Percentiles rank a stretch among this genome's conserved stretches.
These are phyloP conservation scores for Euphydryas editha DNA, from an alignment of 2,888 invertebrate genomes.

Conservation along the genomic window DNA sequence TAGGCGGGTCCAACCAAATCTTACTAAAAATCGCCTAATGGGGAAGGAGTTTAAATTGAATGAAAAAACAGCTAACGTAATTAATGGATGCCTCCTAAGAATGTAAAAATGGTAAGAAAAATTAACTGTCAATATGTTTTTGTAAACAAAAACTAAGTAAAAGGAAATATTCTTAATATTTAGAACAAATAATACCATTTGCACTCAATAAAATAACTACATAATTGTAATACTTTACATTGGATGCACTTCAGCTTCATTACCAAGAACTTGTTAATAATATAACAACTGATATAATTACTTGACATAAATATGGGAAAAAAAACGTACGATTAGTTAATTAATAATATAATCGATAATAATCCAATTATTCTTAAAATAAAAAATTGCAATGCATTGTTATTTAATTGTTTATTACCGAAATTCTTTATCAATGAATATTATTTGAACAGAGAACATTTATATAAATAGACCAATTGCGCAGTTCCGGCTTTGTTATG, in stretches of 20 bases:
- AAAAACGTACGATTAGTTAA: not conserved
- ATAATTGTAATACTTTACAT: not conserved
- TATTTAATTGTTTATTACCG: not conserved
- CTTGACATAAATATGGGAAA: not conserved
- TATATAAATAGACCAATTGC: conserved; percentile 1
- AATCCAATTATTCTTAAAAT: not conserved
- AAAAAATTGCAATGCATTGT: not conserved
- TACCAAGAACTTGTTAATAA: conserved; percentile 1
- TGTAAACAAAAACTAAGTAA: not conserved
- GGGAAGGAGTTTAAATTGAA: no score
- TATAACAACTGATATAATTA: not conserved
- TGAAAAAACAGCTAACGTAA: no score
- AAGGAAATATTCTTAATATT: not conserved
- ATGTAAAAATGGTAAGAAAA: no score
- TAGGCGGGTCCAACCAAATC: no score
- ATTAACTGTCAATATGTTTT: not conserved
- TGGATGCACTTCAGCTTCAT: not conserved
- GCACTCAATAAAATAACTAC: conserved; percentile 1
- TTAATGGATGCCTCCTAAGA: no score
- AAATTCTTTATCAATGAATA: not conserved
- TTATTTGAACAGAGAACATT: not conserved
- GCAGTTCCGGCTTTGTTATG: not conserved
- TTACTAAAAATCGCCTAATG: no score
- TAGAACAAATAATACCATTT: conserved; percentile 1
- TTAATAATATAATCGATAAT: not conserved